These are phyloP conservation scores for Idaea biselata DNA, from an alignment of 2,888 invertebrate species.

Conservation along the genomic window DNA sequence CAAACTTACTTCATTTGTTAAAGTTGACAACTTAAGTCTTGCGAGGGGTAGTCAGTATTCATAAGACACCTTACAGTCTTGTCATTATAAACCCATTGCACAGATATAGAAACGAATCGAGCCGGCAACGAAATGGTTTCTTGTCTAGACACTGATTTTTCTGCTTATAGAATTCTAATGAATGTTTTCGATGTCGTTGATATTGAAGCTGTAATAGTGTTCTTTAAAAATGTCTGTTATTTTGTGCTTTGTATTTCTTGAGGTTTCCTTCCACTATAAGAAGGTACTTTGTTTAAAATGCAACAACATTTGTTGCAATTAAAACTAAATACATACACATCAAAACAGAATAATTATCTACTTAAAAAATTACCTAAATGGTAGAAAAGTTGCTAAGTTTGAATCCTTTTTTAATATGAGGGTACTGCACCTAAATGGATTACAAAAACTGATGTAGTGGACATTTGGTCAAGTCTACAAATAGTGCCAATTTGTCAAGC, in stretches of 20 bases:
- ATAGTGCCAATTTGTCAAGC: no score
- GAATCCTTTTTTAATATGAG: no score
- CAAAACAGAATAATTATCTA: neutral
- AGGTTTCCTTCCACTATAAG: neutral
- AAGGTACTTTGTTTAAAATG: neutral
- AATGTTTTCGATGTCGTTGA: constrained; percentile 2
- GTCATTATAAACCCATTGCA: constrained; percentile 53
- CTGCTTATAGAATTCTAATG: constrained; percentile 39
- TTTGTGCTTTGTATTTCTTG: neutral
- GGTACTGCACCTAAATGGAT: no score
- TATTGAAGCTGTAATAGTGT: neutral
- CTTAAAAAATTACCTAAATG: no score
- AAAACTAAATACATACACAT: neutral
- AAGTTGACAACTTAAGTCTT: constrained; percentile 73
- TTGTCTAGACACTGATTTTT: constrained; percentile 32
- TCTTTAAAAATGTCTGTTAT: neutral
- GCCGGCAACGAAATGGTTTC: constrained; percentile 27
- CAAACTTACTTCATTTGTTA: constrained; percentile 56
- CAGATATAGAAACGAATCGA: constrained; percentile 42
- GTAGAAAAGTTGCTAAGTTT: no score
- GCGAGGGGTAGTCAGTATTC: constrained; percentile 68
- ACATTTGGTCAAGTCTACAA: no score
- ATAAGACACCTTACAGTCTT: constrained; percentile 66
- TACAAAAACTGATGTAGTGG: no score
- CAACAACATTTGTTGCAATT: neutral